Base-by-base conservation (phyloP, 37 sponge, comb jelly and placozoan species). In the Lycopodina hypogea region DNA sequence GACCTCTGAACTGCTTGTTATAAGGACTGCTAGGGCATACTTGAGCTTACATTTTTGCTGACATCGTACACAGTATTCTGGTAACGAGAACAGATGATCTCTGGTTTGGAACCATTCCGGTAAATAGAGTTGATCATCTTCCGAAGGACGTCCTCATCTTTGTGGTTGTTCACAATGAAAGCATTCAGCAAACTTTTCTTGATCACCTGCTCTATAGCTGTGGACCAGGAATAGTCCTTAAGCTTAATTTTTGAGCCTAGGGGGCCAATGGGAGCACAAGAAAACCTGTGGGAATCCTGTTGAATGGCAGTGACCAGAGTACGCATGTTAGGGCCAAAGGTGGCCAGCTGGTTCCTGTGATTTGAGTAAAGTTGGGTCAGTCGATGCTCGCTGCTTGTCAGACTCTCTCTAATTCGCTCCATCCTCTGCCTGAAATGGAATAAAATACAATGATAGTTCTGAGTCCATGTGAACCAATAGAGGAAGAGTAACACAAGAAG, bases 171-270 rank as follows among this genome's bases (percentile, higher is more conserved):
- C 55, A 84, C 84, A 15, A 94, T 33, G 77, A 94, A 94, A 4
- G 69, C 51, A 42, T 36, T 60, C 68, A 86, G 76, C 40, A 70
- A 36, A 14, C 60, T 15, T 39, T 45, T 56, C 29, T 85, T 86
- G 19, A 91, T 48, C 40, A 73, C 62, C 28, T 66, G 66, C 85
- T 95, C 93, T 55, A 91, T 63, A 19, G 92, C 90, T 29, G 69
- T 73, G 53, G 84, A 75, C 95, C 95, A 94, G 51, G 81, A 78
- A 42, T 83, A 78, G 50, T 95, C 90, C 62, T 77, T 76, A 69
- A 94, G 64, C 22, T 58, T 83, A 14, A 95, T 56, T 29, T 29
- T 42, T 19, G 74, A 28, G 42, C 93, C 93, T 21, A 93, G 61
- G 3, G 94, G 94, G 26, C 94, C 94, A 42, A 78, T 84, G 0